Evolutionary conservation across 2,113 vertebrate genomes (phyloP).

Genomic region (Hippocampus mohnikei): DNA sequence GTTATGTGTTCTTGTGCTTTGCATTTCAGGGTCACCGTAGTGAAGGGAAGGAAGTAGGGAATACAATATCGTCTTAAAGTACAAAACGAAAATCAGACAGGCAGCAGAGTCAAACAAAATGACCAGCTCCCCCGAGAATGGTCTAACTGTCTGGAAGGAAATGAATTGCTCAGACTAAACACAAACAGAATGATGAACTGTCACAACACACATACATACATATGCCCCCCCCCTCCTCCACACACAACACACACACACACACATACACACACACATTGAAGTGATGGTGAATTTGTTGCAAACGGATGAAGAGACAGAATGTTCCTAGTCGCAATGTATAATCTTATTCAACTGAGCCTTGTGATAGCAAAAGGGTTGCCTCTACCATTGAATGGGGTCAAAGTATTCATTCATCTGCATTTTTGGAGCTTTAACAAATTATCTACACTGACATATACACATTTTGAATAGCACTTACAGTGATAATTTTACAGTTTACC

Average conservation of each 20-base stretch:
- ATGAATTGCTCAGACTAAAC: slow-evolving; percentile 37
- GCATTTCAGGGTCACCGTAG: too few relatives aligned
- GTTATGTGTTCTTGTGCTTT: too few relatives aligned
- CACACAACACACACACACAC: slow-evolving; percentile 8
- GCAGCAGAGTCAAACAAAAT: slow-evolving; percentile 31
- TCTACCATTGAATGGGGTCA: background rate
- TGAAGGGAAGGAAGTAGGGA: slow-evolving; percentile 5
- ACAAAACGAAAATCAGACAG: slow-evolving; percentile 39
- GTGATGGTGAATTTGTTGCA: background rate
- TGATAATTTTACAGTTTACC: too few relatives aligned
- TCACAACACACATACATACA: too few relatives aligned
- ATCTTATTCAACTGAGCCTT: background rate
- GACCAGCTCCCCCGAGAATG: slow-evolving; percentile 35
- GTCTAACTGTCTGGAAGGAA: slow-evolving; percentile 35
- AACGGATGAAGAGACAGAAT: background rate
- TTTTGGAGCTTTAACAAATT: background rate
- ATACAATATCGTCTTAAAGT: slow-evolving; percentile 1
- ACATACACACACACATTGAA: slow-evolving; percentile 3
- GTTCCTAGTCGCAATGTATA: background rate
- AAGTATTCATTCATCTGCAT: background rate
- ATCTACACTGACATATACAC: too few relatives aligned
- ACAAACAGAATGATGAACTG: slow-evolving; percentile 9
- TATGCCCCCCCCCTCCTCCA: slow-evolving; percentile 1
- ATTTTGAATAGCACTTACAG: too few relatives aligned
- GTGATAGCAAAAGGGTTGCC: background rate